A percentile compares a stretch with the other conserved stretches of the same genome.
Evolutionary conservation across 1,140 invertebrate genomes (phyloP).

Genomic region (Diabrotica undecimpunctata): DNA sequence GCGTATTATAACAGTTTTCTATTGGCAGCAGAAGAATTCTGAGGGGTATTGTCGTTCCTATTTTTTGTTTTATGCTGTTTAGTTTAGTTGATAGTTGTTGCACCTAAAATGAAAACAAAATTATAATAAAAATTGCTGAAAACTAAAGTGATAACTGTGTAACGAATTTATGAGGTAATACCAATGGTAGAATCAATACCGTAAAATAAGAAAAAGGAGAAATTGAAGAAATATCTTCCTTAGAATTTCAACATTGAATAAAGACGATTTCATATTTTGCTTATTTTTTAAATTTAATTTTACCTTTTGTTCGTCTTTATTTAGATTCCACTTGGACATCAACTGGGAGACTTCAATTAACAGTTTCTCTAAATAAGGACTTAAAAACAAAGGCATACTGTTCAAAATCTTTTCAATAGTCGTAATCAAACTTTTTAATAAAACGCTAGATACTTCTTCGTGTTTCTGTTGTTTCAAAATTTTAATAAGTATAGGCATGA

Average conservation of each 20-base stretch:
- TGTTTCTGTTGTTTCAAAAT: constrained; percentile 53
- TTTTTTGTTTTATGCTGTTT: constrained; percentile 60
- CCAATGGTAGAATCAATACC: no score
- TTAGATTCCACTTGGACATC: constrained; percentile 50
- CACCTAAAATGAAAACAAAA: constrained; percentile 28
- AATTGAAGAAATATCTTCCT: no score
- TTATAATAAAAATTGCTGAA: background rate
- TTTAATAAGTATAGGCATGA: constrained; percentile 74
- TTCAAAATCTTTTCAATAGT: constrained; percentile 78
- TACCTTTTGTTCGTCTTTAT: constrained; percentile 48
- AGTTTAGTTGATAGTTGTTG: constrained; percentile 57
- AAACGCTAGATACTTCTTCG: constrained; percentile 45
- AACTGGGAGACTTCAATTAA: constrained; percentile 62
- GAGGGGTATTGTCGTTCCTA: constrained; percentile 65
- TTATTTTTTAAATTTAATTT: background rate
- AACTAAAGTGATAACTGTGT: no score
- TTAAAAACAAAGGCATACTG: constrained; percentile 74
- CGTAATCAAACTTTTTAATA: constrained; percentile 56
- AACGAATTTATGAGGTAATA: no score
- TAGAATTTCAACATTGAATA: no score
- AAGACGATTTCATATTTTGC: no score
- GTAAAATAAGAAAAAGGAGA: no score
- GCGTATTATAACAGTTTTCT: constrained; percentile 59
- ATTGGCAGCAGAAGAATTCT: constrained; percentile 75
- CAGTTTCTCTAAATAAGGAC: constrained; percentile 76